Evolutionary conservation across 1,140 invertebrate genomes (phyloP), one percentile per base, ranked within the genome.

Genomic region (Ceratina australensis): DNA sequence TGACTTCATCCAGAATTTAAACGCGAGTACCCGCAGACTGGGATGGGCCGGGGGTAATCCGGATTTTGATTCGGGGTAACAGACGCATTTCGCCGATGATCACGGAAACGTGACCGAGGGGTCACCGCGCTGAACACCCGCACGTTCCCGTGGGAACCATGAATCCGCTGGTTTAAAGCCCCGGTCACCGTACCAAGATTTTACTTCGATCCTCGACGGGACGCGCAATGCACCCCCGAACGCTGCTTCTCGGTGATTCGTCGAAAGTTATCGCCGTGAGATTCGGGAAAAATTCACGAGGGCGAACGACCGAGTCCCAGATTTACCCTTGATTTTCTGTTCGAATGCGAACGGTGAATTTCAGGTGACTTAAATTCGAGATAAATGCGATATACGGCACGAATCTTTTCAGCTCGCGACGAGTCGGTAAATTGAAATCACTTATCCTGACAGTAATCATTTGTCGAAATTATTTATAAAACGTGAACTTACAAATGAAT

Each of bases 1-100:
- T 69, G 54, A 71, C 68, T 71, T 72, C 52, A 33, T 42, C 33
- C 59, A 33, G 24, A 72, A 72, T 72, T 72, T 72, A 71, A 71
- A 59, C 56, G 28, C 57, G 52, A 42, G 33, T 42, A 42, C 33
- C 33, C 28, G 42, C 33, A 57, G n/a, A 28, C 49, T 3, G 18
- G 28, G 18, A 26, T 28, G 3, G 16, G n/a, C n/a, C n/a, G n/a
- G 42, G 22, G 10, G 20, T 59, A 71, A 71, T 71, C 68, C 54
- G 20, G 33, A 42, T 18, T 12, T 59, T 42, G 54, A 24, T 42
- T n/a, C 33, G 15, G 1, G 33, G 56, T 59, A 71, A 71, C 68
- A 3, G 54, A 7, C 68, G 47, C 68, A 33, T 59, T 59, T 26
- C 10, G 20, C 20, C 10, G 20, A 13, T 59, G 24, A 72, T 33